Base-by-base conservation (phyloP, 2,888 invertebrate species). In the Phyllotreta striolata region DNA sequence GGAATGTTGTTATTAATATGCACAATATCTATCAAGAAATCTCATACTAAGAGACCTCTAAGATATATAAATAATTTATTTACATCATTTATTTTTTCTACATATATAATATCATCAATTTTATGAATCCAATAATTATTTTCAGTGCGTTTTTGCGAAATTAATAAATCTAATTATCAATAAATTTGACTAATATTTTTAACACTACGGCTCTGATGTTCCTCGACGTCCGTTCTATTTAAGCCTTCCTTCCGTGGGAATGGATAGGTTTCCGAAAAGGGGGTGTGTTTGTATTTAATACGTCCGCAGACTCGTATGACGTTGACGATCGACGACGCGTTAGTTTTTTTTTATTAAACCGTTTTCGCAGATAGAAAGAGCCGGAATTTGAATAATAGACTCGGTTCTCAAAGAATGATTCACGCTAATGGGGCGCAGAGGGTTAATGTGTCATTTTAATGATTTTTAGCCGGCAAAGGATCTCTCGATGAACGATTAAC, bases 221-320 rank as follows among this genome's bases (percentile, higher is more conserved):
- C 10, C 52, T 49, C 35, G 49, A 6, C 38, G 52, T 52, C 52
- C 38, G 38, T 14, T 38, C 13, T 52, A 38, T 52, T 38, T 52
- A 52, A 10, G 52, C 52, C 52, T 38, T 52, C 38, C 52, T 52
- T 52, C 52, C 52, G 52, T 52, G 52, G 52, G 52, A 52, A 52
- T 52, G 52, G 38, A 52, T 52, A 9, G 38, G 38, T 52, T 52
- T 52, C 38, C 52, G 5, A 52, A 52, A 52, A 52, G 52, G 13
- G 52, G 52, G 52, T 52, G 52, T 38, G 52, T 52, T 52, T 52
- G 52, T 52, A 52, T 52, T 52, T 52, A 52, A 52, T 52, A 52
- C 38, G 52, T 52, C 52, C 52, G 52, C 13, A 52, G 10, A 12
- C 5, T 52, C 9, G 52, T 49, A 52, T 38, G 47, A 47, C 14